These are phyloP conservation scores for Tringa solitaria DNA, from an alignment of 2,113 vertebrate genomes.

Conservation along the genomic window DNA sequence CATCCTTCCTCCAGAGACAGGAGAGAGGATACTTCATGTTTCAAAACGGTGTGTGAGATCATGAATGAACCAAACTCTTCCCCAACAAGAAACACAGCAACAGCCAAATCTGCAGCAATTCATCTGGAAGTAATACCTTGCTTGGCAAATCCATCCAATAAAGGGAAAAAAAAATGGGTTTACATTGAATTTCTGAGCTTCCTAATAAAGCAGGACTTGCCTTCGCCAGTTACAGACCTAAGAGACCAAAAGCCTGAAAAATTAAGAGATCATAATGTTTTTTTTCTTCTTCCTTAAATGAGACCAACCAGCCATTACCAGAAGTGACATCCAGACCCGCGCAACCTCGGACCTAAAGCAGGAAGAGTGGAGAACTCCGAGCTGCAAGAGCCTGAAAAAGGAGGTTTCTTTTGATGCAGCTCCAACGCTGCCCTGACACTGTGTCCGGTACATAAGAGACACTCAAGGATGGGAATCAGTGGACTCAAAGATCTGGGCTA, in stretches of 20 bases:
- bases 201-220: neutral
- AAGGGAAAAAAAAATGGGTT: neutral
- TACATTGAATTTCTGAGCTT: neutral
- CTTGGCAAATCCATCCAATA: neutral
- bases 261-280: neutral
- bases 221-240: neutral
- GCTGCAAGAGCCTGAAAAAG: neutral
- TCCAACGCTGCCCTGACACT: neutral
- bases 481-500: neutral
- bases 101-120: conserved; percentile 7
- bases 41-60: neutral
- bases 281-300: neutral
- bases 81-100: neutral
- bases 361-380: fast-evolving
- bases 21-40: neutral
- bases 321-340: neutral
- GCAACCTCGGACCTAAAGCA: neutral
- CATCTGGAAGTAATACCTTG: neutral
- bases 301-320: neutral
- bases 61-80: neutral
- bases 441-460: neutral
- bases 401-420: neutral
- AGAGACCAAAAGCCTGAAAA: neutral
- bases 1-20: neutral
- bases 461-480: fast-evolving